phyloP scores from a whole-genome alignment of 2,888 invertebrate genomes.

The Sesamia inferens region DNA sequence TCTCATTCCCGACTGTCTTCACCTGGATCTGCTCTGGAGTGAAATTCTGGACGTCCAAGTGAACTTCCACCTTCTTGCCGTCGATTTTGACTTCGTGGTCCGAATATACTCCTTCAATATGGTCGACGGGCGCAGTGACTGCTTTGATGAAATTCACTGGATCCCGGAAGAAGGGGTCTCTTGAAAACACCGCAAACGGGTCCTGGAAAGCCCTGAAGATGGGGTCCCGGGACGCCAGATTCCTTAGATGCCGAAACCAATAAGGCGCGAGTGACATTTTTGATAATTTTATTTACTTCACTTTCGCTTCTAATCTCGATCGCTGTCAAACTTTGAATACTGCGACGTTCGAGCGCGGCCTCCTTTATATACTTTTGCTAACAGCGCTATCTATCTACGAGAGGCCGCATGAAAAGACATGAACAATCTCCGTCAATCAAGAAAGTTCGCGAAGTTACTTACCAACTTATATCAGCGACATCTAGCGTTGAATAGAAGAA shows the following conservation, averaged over 20 bases:
- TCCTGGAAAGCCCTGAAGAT: conserved; percentile 79
- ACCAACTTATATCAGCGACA: conserved; percentile 61
- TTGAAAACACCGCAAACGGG: conserved; percentile 77
- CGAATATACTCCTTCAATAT: conserved; percentile 87
- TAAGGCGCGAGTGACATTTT: conserved; percentile 85
- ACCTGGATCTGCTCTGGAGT: conserved; percentile 94
- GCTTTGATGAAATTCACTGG: conserved; percentile 79
- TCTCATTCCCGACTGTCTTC: conserved; percentile 93
- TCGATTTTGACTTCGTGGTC: conserved; percentile 90
- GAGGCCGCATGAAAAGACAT: conserved; percentile 71
- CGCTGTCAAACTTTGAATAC: conserved; percentile 55
- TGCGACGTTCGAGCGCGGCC: conserved; percentile 48
- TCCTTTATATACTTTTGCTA: conserved; percentile 75
- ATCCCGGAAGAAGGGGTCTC: conserved; percentile 85
- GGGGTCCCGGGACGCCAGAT: conserved; percentile 80
- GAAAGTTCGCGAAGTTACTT: conserved; percentile 73
- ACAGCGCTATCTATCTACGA: conserved; percentile 76
- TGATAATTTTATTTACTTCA: conserved; percentile 20
- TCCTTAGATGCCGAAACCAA: conserved; percentile 85
- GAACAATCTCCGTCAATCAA: conserved; percentile 73
- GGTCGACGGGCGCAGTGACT: conserved; percentile 71
- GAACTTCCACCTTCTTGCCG: conserved; percentile 93
- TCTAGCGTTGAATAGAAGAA: conserved; percentile 66
- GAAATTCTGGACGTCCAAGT: conserved; percentile 94
- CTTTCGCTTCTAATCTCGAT: conserved; percentile 13